These are phyloP conservation scores for Falco peregrinus DNA, from an alignment of 2,797 vertebrate genomes.

Conservation along the genomic window DNA sequence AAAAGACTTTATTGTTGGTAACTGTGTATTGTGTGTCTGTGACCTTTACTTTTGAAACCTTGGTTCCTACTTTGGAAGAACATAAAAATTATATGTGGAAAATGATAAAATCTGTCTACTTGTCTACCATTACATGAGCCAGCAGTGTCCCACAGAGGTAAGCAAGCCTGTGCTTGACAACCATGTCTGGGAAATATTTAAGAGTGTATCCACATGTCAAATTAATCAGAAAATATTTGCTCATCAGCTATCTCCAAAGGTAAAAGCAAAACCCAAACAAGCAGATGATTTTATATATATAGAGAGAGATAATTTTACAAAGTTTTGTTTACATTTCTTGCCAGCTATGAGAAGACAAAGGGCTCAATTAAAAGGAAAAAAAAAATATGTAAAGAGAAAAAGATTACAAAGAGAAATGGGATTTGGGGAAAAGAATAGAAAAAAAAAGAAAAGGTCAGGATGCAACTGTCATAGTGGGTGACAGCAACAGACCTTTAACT, in stretches of 20 bases:
- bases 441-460: not conserved
- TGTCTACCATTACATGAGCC: not conserved
- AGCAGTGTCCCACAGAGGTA: not conserved
- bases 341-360: not conserved
- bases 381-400: rapidly evolving
- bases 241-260: not conserved
- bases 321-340: not conserved
- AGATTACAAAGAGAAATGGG: not conserved
- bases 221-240: not conserved
- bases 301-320: not conserved
- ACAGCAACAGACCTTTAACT: not conserved
- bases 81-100: not conserved
- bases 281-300: not conserved
- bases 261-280: not conserved
- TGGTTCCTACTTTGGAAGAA: not conserved
- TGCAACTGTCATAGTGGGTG: not conserved
- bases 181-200: not conserved
- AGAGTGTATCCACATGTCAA: not conserved
- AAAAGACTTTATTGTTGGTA: not conserved
- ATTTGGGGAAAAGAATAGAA: too few relatives aligned
- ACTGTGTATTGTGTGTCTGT: not conserved
- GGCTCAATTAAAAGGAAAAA: not conserved
- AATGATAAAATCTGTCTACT: not conserved
- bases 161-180: not conserved
- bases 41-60: not conserved